Base-by-base conservation (phyloP, 2,797 vertebrate species). In the Luscinia megarhynchos region DNA sequence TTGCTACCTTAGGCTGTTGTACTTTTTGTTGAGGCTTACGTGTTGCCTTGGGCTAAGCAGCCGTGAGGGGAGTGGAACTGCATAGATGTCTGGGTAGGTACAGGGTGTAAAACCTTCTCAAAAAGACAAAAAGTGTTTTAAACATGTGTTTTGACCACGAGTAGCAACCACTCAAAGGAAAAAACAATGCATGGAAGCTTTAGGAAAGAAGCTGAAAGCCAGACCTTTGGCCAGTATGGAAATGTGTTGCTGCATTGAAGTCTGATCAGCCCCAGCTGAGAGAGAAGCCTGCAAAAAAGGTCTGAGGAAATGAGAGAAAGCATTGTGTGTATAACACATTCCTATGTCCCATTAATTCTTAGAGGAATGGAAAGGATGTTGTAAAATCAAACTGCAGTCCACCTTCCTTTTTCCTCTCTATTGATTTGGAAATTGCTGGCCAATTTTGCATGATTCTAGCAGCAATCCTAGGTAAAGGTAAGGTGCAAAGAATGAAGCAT, bases 1-100 rank as follows among this genome's bases (percentile, higher is more conserved):
- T 48, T 34, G 43, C 9, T 27, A 58, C 23, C 21, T 72, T 3
- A 48, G 15, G 36, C 55, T 90, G 29, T 18, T 84, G 20, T 59
- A 12, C 14, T 16, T 70, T 83, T 72, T 75, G 14, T 84, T 91
- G 38, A 29, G 41, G 17, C 3, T 84, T 30, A 19, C 58, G 34
- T 69, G 34, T 62, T 87, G 77, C 77, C 74, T 87, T 90, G 67
- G 55, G 63, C 18, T 78, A 82, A 53, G 12, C 29, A 53, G 3
- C 55, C 0, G 0, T 61, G 41, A 63, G 19, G 38, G 40, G 11
- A 85, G 32, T 26, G 36, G 11, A 30, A 30, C n/a, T 70, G 23
- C 17, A 53, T 3, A 89, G 59, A 53, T 45, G 46, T 38, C 29
- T 6, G 5, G 11, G 19, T 50, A 84, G 41, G 23, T 72, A 45